These are phyloP conservation scores for Gnatocerus cornutus DNA, from an alignment of 2,888 invertebrate genomes.

Conservation along the genomic window DNA sequence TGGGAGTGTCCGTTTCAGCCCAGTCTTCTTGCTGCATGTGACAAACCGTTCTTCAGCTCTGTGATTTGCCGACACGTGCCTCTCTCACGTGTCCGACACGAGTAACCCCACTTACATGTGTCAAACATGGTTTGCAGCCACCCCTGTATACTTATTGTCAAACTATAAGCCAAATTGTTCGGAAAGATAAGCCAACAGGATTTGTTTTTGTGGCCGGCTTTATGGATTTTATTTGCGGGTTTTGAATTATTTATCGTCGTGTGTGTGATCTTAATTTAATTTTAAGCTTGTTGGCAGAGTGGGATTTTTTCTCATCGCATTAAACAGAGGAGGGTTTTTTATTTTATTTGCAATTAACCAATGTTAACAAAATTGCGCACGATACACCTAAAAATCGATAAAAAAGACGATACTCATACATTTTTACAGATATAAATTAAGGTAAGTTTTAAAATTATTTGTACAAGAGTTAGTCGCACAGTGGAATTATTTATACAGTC, in stretches of 20 bases:
- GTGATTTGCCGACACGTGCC: slow-evolving; percentile 64
- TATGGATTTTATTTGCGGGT: slow-evolving; percentile 58
- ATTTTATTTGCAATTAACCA: slow-evolving; percentile 21
- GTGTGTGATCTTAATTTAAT: slow-evolving; percentile 64
- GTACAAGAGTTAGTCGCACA: slow-evolving; percentile 18
- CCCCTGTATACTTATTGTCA: slow-evolving; percentile 52
- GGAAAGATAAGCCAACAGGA: slow-evolving; percentile 69
- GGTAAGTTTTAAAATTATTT: slow-evolving; percentile 32
- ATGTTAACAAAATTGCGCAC: slow-evolving; percentile 17
- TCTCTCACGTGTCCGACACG: slow-evolving; percentile 61
- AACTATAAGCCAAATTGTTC: slow-evolving; percentile 65
- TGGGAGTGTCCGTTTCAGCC: slow-evolving; percentile 63
- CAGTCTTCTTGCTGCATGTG: slow-evolving; percentile 59
- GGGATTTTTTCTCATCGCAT: slow-evolving; percentile 2
- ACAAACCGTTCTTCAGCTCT: slow-evolving; percentile 62
- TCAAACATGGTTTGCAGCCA: slow-evolving; percentile 67
- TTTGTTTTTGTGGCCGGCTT: slow-evolving; percentile 60
- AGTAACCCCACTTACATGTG: slow-evolving; percentile 69
- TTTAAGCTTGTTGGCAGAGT: slow-evolving; percentile 56
- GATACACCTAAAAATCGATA: slow-evolving; percentile 11
- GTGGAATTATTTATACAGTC: slow-evolving; percentile 20
- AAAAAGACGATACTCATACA: slow-evolving; percentile 4
- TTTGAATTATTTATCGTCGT: slow-evolving; percentile 66
- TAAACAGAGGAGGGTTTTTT: slow-evolving; percentile 3
- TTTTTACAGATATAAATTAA: slow-evolving; percentile 14